Base-by-base conservation (phyloP, 2,888 invertebrate genomes). In the Eristalinus aeneus region DNA sequence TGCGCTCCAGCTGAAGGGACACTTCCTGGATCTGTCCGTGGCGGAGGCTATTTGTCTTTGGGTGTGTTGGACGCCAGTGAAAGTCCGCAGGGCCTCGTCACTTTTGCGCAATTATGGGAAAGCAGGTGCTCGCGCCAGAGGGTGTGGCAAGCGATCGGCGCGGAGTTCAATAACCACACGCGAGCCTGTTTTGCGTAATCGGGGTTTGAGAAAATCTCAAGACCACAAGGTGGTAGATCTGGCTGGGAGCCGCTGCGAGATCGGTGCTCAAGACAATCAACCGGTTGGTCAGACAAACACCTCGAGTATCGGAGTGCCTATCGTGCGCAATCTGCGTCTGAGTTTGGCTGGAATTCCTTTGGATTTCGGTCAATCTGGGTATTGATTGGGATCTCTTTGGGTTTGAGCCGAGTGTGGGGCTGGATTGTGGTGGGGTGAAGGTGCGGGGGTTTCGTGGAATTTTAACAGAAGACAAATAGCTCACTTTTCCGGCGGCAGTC, bases 11-110 rank as follows among this genome's bases (percentile, higher is more conserved):
- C 6, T 22, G 71, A 63, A 23, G 63, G n/a, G 46, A 46, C 63
- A 58, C 63, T 76, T 82, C 82, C 72, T 74, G 53, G 65, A 75
- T 32, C 0, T 46, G 8, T 6, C 16, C 27, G 27, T 27, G 16
- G 46, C 46, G 5, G 16, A 46, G 46, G 46, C 46, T 16, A 46
- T 46, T 46, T 46, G 46, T 46, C 16, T n/a, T 16, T 16, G 46
- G n/a, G 46, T 46, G 46, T n/a, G 16, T 6, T 16, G 46, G 16
- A 16, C 46, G 46, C 16, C 2, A 46, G 46, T 46, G 46, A 46
- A 46, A 46, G 46, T 46, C 16, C 46, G 2, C 16, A 8, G 8
- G 46, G 46, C 46, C n/a, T 46, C 0, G 46, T 46, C 46, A 46
- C 46, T 16, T 46, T 16, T 46, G 39, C 39, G 4, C 12, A 39